Conservation (phyloP, 37 sponge, comb jelly and placozoan species). For the Lycopodina hypogea region DNA sequence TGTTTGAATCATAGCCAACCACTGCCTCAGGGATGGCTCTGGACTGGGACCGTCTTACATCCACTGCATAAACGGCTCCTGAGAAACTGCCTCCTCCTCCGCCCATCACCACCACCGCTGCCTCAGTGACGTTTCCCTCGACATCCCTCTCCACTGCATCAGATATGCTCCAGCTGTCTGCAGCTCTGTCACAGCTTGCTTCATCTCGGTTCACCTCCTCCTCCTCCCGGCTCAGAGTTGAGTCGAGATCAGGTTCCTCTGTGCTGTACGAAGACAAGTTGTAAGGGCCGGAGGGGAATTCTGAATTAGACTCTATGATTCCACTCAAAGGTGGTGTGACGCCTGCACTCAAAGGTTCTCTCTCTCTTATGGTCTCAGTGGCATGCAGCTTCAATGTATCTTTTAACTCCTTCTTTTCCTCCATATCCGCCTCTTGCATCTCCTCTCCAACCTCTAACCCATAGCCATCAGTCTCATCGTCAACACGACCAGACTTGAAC, state of each 20-base stretch:
- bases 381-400: no score
- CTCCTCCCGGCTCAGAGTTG: not conserved
- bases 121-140: no score
- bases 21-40: not conserved
- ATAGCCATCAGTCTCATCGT: not conserved
- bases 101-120: no score
- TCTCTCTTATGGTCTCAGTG: no score
- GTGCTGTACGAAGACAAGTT: not conserved
- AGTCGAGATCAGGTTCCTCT: slow-evolving; percentile 1
- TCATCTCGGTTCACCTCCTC: no score
- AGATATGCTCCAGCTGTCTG: no score
- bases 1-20: not conserved
- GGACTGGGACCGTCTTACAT: not conserved
- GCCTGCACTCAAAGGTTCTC: no score
- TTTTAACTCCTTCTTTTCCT: not conserved
- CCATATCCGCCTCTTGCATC: not conserved
- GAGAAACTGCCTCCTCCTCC: no score
- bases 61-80: no score
- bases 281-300: not conserved
- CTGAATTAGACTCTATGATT: not conserved
- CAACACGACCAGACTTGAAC: not conserved
- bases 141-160: no score
- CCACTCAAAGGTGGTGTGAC: no score
- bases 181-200: no score
- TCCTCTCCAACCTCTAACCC: slow-evolving; percentile 3